phyloP scores from a whole-genome alignment of 2,888 invertebrate genomes.

The Drosophila testacea region DNA sequence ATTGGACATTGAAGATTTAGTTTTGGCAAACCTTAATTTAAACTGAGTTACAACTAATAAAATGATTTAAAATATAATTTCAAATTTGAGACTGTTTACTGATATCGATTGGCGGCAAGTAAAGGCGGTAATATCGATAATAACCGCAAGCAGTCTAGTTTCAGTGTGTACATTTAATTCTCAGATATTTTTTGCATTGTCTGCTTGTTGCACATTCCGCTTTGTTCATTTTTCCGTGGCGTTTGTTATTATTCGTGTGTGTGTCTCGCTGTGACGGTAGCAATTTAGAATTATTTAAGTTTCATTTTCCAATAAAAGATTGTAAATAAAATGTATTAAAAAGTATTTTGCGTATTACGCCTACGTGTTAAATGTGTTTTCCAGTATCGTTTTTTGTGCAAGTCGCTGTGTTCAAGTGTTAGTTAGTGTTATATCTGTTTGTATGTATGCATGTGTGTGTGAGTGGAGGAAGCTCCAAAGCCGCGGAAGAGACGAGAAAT shows the following conservation, averaged over 20 bases:
- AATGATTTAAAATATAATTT: background rate
- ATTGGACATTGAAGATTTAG: constrained; percentile 48
- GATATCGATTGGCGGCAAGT: constrained; percentile 2
- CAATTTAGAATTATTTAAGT: constrained; percentile 38
- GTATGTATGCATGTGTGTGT: constrained; percentile 46
- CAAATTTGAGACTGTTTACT: constrained; percentile 1
- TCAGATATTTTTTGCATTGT: constrained; percentile 13
- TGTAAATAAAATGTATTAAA: constrained; percentile 52
- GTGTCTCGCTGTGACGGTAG: constrained; percentile 43
- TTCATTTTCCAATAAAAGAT: constrained; percentile 25
- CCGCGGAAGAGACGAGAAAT: constrained; percentile 44
- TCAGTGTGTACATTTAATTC: constrained; percentile 40
- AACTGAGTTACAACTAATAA: constrained; percentile 8
- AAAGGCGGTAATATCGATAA: constrained; percentile 11
- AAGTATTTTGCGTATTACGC: constrained; percentile 49
- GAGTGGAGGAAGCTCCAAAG: constrained; percentile 62
- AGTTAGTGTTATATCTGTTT: constrained; percentile 44
- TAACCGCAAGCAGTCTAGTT: background rate
- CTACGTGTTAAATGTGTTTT: constrained; percentile 42
- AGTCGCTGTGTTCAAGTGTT: constrained; percentile 36
- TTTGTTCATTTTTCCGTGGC: constrained; percentile 50
- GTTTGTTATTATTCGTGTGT: constrained; percentile 62
- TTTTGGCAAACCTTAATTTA: constrained; percentile 42
- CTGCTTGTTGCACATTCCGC: constrained; percentile 72
- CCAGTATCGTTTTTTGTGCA: constrained; percentile 43